Evolutionary conservation across 1,140 invertebrate species (phyloP), one percentile per base, ranked within the genome.

Genomic region (Cydia amplana): DNA sequence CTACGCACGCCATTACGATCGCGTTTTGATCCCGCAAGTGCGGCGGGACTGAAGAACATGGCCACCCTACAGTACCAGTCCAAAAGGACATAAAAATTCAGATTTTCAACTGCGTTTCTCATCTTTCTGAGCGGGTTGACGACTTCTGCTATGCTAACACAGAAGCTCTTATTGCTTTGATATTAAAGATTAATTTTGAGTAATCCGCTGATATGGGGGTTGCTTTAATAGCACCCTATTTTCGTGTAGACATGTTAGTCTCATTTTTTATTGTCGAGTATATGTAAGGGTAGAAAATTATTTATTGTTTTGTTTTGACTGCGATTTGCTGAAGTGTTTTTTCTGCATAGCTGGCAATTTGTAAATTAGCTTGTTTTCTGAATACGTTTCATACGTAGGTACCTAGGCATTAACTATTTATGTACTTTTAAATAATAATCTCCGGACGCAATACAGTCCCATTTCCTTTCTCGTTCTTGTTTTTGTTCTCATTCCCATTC

Each of bases 231-330:
- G 6, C 65, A 70, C 65, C 28, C 16, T 18, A 40, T 14, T 70
- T 36, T 9, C 32, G 23, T 64, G 55, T 36, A 32, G 64, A 67
- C 65, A 70, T n/a, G 32, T 70, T 70, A 70, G 65, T 40, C 28
- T 6, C 65, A 36, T 70, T 70, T 60, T 70, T 70, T 70, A 70
- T 70, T 70, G 65, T 40, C 7, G n/a, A n/a, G 65, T 70, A 18
- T 65, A 36, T 14, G 16, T 70, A 36, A 70, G 65, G 65, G 65
- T 40, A 18, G 65, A 36, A 18, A 70, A 20, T 67, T 32, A 67
- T 70, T 70, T 70, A 70, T 70, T 70, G 32, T 70, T 36, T 18
- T 70, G 65, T 70, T 70, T 70, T 70, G 65, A 70, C 65, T 70
- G 65, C 16, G 32, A 36, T 70, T 32, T 36, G 32, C 16, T 70